A percentile compares a stretch with the other conserved stretches of the same genome.
phyloP scores from a whole-genome alignment of 2,113 vertebrate genomes.

The Phocoena sinus region DNA sequence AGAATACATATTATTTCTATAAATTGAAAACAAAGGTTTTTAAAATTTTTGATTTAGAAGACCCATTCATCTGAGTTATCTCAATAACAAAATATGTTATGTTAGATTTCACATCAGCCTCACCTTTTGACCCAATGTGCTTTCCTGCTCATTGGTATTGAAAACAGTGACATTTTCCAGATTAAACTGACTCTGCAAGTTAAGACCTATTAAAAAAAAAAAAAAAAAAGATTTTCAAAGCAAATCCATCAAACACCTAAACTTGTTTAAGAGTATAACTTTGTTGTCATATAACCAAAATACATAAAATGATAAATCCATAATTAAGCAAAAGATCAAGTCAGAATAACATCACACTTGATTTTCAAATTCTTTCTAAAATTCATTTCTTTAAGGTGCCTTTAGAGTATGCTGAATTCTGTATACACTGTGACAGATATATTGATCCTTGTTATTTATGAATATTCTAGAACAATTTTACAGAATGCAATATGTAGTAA shows the following conservation, averaged over 20 bases:
- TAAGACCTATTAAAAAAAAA: slow-evolving; percentile 86
- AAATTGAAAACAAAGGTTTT: background rate
- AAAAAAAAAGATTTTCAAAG: slow-evolving; percentile 15
- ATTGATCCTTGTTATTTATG: background rate
- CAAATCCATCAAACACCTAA: slow-evolving; percentile 4
- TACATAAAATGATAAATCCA: background rate
- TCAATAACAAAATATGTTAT: background rate
- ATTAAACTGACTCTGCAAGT: slow-evolving; percentile 99
- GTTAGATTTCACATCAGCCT: slow-evolving; percentile 23
- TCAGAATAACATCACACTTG: background rate
- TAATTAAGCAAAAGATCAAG: slow-evolving; percentile 44
- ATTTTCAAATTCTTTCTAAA: slow-evolving; percentile 42
- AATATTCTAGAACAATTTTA: background rate
- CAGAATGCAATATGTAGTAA: background rate
- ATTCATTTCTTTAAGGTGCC: background rate
- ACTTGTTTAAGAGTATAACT: background rate
- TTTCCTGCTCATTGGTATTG: slow-evolving; percentile 98
- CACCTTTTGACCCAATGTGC: slow-evolving; percentile 96
- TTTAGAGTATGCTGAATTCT: background rate
- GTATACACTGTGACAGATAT: background rate
- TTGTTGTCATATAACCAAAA: background rate
- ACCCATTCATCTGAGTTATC: background rate
- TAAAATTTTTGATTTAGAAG: background rate
- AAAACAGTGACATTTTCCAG: slow-evolving; percentile 97
- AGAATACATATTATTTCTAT: background rate